These are phyloP conservation scores for Prunella strophiata DNA, from an alignment of 2,797 vertebrate species.

Conservation along the genomic window DNA sequence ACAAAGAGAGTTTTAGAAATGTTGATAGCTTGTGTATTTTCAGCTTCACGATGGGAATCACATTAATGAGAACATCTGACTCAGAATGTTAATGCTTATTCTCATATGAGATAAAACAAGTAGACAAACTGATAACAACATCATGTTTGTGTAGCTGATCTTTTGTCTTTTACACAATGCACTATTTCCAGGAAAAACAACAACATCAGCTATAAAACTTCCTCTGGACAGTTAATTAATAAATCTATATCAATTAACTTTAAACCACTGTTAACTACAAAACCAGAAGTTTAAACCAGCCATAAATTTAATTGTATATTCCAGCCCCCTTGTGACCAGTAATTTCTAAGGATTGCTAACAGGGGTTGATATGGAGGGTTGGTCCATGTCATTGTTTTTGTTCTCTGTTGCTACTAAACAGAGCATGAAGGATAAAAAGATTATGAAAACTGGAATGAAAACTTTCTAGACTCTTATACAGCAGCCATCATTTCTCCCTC, in stretches of 20 bases:
- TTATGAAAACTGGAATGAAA: background rate
- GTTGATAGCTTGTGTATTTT: conserved; percentile 13
- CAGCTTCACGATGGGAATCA: background rate
- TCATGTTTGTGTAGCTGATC: background rate
- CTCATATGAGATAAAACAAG: conserved; percentile 39
- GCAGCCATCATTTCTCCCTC: background rate
- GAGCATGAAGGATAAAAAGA: background rate
- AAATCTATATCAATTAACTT: conserved; percentile 43
- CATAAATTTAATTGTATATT: background rate
- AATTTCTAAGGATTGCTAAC: background rate
- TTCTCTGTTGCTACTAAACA: background rate
- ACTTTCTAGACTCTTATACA: background rate
- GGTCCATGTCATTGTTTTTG: background rate
- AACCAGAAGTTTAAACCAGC: background rate
- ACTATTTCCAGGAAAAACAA: conserved; percentile 28
- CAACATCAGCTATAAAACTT: background rate
- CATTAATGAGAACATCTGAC: conserved; percentile 1
- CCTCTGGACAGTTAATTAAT: conserved; percentile 40
- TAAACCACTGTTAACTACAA: conserved; percentile 1
- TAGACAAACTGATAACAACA: conserved; percentile 50
- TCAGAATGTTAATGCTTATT: conserved; percentile 44
- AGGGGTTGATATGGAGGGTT: background rate
- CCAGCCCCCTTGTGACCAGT: background rate
- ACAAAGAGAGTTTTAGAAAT: conserved; percentile 34
- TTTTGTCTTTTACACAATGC: background rate